These are phyloP conservation scores for Acholoe squamosa DNA, from an alignment of 2,888 invertebrate species.

Conservation along the genomic window DNA sequence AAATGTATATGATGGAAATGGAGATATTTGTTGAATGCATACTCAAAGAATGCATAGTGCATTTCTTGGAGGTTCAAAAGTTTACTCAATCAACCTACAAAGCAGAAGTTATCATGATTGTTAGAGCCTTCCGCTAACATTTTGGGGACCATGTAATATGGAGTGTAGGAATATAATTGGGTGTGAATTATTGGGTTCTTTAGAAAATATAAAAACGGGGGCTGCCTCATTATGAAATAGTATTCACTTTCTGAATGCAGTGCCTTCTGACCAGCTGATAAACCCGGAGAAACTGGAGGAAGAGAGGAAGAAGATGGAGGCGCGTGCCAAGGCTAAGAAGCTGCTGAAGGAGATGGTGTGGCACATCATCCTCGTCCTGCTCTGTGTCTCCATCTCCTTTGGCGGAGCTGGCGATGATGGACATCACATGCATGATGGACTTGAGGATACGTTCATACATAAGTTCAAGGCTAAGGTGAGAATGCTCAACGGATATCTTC, in stretches of 20 bases:
- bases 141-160: too few species aligned
- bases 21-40: too few species aligned
- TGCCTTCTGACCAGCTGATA: constrained; percentile 14
- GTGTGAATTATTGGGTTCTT: neutral
- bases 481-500: too few species aligned
- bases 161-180: too few species aligned
- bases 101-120: too few species aligned
- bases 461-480: too few species aligned
- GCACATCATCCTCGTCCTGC: constrained; percentile 32
- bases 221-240: neutral
- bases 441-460: constrained; percentile 6
- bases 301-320: constrained; percentile 28
- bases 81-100: too few species aligned
- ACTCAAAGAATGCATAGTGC: too few species aligned
- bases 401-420: neutral
- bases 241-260: neutral
- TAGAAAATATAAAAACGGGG: neutral
- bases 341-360: constrained; percentile 18
- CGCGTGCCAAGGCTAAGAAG: neutral
- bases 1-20: too few species aligned
- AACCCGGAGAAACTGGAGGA: neutral
- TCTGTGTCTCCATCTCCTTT: constrained; percentile 25
- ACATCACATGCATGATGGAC: neutral
- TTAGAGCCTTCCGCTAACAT: too few species aligned
- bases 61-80: too few species aligned